Conservation (phyloP, 2,888 invertebrate species). For the Atrina japonica region DNA sequence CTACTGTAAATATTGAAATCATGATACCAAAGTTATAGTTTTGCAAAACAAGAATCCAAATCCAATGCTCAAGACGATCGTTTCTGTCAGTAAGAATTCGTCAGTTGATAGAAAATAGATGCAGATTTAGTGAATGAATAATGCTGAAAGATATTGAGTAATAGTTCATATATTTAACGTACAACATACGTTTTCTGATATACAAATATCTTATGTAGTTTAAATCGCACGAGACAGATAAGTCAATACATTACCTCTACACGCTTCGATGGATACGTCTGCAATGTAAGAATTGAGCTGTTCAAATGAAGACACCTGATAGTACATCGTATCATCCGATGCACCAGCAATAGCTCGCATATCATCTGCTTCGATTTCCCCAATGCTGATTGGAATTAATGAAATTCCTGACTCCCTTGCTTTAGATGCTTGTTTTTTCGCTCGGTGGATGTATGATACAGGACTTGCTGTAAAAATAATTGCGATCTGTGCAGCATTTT, state of each 20-base stretch:
- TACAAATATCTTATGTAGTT: too few species aligned
- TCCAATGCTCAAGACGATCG: too few species aligned
- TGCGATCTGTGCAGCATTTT: slow-evolving; percentile 65
- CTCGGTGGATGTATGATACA: slow-evolving; percentile 54
- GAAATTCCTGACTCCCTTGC: slow-evolving; percentile 66
- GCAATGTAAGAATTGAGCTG: slow-evolving; percentile 62
- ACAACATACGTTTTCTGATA: too few species aligned
- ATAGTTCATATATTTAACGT: too few species aligned
- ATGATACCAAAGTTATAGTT: too few species aligned
- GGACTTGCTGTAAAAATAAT: slow-evolving; percentile 68
- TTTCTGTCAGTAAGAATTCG: too few species aligned
- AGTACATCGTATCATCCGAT: slow-evolving; percentile 50
- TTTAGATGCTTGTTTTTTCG: slow-evolving; percentile 63
- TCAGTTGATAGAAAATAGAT: too few species aligned
- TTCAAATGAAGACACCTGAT: slow-evolving; percentile 58
- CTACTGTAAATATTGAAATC: too few species aligned
- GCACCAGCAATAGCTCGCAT: slow-evolving; percentile 57
- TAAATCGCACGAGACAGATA: too few species aligned
- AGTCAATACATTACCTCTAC: slow-evolving; percentile 69
- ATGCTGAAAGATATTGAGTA: too few species aligned
- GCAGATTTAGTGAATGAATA: too few species aligned
- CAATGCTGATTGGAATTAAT: slow-evolving; percentile 69
- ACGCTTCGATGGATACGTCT: slow-evolving; percentile 66
- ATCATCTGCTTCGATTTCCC: slow-evolving; percentile 63
- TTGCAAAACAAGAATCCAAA: too few species aligned